Evolutionary conservation across 2,888 invertebrate genomes (phyloP), one percentile per base, ranked within the genome.

Genomic region (Cordylochernes scorpioides): DNA sequence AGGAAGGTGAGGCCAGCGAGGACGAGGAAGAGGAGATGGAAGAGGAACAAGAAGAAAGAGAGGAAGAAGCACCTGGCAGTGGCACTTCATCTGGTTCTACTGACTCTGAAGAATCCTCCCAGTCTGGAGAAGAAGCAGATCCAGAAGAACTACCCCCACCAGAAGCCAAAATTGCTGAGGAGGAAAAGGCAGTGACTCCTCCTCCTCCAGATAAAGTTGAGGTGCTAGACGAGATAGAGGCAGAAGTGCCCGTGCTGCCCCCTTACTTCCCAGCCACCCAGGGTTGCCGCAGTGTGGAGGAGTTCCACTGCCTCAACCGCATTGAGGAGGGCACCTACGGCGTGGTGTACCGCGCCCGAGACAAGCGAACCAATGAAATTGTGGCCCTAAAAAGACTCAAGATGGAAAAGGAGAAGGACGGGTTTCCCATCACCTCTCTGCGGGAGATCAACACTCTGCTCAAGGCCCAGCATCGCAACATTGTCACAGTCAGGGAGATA

Each of bases 351-450:
- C 59, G 82, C 33, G 94, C 94, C 8, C 67, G 74, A 40, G 91
- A 97, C 50, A 88, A 86, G 58, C 68, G 88, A 34, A 3, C 7
- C 28, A 77, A 80, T 42, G 88, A 94, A 61, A 84, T 94, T 42
- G 97, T 99, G 8, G 97, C 97, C 13, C 59, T 99, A 32, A 97
- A 99, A 55, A 65, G 88, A 33, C 62, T 99, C 12, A 99, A 99
- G 64, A 97, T 97, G 94, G 97, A 99, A 54, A 88, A 91, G 49
- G 97, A 97, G 52, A 91, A 88, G 48, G 94, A 97, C 58, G 97
- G 97, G 29, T 99, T 97, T 51, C 97, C 97, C 2, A 94, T 99
- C 30, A 99, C 97, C 3, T 91, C 91, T 15, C 57, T 99, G 34
- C 63, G 97, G 40, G 97, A 99, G 61, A 91, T 99, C 45, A 97